Conservation (phyloP, 2,113 vertebrate genomes). For the Lamprologus ornatipinnis region DNA sequence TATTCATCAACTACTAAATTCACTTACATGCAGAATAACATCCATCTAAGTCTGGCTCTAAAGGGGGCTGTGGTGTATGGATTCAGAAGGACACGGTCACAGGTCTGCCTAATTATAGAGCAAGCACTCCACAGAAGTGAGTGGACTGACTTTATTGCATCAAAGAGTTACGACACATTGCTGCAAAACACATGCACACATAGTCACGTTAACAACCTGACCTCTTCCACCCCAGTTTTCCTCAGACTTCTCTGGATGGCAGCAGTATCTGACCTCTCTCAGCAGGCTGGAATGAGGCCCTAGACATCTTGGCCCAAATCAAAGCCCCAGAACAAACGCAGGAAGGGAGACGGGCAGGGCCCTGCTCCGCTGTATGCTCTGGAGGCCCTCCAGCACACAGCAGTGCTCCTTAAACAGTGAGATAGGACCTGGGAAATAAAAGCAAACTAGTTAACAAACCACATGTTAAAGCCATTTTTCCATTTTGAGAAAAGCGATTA, state of each 20-base stretch:
- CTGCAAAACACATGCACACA: not conserved
- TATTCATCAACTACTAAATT: not conserved
- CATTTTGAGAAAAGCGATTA: not conserved
- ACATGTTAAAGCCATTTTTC: not conserved
- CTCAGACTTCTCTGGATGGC: slow-evolving; percentile 33
- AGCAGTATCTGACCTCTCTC: slow-evolving; percentile 60
- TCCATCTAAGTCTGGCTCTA: not conserved
- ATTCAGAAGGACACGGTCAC: slow-evolving; percentile 25
- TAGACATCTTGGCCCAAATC: slow-evolving; percentile 76
- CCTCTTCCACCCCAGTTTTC: slow-evolving; percentile 21
- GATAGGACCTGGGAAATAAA: slow-evolving; percentile 19
- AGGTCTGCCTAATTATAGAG: slow-evolving; percentile 59
- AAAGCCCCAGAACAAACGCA: slow-evolving; percentile 76
- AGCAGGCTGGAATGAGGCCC: slow-evolving; percentile 51
- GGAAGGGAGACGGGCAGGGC: slow-evolving; percentile 67
- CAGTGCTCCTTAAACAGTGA: slow-evolving; percentile 24
- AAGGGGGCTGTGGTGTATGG: not conserved
- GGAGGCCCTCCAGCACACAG: slow-evolving; percentile 60
- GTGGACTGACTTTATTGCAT: not conserved
- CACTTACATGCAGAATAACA: not conserved
- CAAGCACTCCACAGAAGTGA: not conserved
- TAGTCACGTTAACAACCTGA: slow-evolving; percentile 15
- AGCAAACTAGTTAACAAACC: slow-evolving; percentile 5
- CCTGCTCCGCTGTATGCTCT: slow-evolving; percentile 54
- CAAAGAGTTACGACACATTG: not conserved